These are phyloP conservation scores for Pollicipes pollicipes DNA, from an alignment of 1,140 invertebrate species.

Conservation along the genomic window DNA sequence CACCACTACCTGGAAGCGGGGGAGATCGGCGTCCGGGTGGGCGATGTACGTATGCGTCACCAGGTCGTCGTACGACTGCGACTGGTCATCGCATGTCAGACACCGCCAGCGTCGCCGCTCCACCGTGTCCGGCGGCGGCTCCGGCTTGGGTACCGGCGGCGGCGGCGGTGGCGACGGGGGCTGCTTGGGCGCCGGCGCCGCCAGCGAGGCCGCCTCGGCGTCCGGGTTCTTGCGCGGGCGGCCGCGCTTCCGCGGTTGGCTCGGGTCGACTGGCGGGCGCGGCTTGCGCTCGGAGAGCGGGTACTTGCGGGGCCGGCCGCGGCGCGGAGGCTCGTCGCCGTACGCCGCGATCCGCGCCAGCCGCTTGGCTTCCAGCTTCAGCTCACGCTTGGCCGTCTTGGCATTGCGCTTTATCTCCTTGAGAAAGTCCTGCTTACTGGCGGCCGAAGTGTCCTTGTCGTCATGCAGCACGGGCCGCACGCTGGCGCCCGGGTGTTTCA, in stretches of 20 bases:
- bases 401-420: neutral
- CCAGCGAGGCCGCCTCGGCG: neutral
- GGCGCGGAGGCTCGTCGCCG: neutral
- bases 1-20: neutral
- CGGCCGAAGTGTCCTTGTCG: neutral
- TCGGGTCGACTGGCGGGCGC: neutral
- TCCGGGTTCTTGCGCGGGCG: neutral
- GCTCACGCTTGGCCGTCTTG: neutral
- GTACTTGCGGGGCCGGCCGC: neutral
- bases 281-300: neutral
- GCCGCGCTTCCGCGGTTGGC: neutral
- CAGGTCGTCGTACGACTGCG: neutral
- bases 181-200: neutral
- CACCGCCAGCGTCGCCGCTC: constrained; percentile 3
- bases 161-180: neutral
- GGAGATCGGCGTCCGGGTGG: neutral
- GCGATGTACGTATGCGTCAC: neutral
- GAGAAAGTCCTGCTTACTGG: neutral
- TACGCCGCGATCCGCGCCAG: neutral
- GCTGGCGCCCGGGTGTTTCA: neutral
- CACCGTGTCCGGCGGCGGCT: neutral
- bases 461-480: neutral
- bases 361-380: neutral
- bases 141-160: neutral
- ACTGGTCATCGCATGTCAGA: neutral